Evolutionary conservation across 2,113 vertebrate genomes (phyloP).

Genomic region (Psittacus erithacus): DNA sequence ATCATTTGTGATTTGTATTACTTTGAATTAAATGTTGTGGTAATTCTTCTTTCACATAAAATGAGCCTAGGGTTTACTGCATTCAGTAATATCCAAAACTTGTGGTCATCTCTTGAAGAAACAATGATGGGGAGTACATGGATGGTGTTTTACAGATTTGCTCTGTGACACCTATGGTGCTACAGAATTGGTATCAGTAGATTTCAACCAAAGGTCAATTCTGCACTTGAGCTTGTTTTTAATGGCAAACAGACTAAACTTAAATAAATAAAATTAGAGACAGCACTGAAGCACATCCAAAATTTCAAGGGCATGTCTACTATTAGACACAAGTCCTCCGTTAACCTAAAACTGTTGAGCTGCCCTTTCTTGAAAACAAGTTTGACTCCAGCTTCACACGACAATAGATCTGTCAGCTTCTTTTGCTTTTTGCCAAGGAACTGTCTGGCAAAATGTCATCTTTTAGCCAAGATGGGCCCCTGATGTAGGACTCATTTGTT

Average conservation of each 20-base stretch:
- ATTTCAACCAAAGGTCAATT: neutral
- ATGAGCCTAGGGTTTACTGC: neutral
- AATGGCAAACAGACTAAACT: neutral
- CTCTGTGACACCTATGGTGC: neutral
- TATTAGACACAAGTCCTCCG: neutral
- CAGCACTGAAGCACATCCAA: neutral
- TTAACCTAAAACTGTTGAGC: neutral
- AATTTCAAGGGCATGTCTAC: neutral
- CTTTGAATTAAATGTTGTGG: neutral
- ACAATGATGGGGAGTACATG: neutral
- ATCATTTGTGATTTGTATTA: neutral
- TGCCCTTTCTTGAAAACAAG: neutral
- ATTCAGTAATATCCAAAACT: neutral
- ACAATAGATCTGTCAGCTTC: neutral
- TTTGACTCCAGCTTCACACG: neutral
- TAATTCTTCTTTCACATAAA: neutral
- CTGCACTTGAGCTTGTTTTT: neutral
- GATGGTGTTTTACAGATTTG: neutral
- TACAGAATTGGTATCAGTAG: neutral
- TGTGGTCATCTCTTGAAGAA: neutral
- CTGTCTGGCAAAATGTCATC: neutral
- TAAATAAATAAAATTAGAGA: neutral
- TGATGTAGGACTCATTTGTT: slow-evolving; percentile 1
- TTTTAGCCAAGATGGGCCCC: neutral
- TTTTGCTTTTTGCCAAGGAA: slow-evolving; percentile 15